Evolutionary conservation across 2,113 vertebrate genomes (phyloP).

Genomic region (Saimiri boliviensis): DNA sequence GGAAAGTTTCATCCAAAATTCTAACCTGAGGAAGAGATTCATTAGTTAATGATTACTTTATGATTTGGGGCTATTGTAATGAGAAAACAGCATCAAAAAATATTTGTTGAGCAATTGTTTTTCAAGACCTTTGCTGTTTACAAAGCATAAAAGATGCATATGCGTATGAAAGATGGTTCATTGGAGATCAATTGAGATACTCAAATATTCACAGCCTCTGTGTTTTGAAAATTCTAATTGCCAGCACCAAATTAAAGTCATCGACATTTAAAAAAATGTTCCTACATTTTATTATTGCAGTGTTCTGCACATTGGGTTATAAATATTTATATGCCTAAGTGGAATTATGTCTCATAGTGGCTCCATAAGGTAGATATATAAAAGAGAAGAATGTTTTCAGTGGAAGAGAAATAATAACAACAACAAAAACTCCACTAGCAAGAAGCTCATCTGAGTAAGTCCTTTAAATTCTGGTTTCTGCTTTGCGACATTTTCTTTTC

Average conservation of each 20-base stretch:
- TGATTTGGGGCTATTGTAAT: slow-evolving; percentile 31
- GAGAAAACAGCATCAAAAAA: slow-evolving; percentile 51
- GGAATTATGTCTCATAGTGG: background rate
- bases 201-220: slow-evolving; percentile 57
- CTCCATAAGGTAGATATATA: slow-evolving; percentile 35
- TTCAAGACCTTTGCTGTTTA: slow-evolving; percentile 65
- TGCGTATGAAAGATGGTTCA: slow-evolving; percentile 36
- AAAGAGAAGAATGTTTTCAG: slow-evolving; percentile 44
- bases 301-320: background rate
- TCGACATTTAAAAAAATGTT: slow-evolving; percentile 52
- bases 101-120: slow-evolving; percentile 63
- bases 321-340: slow-evolving; percentile 66
- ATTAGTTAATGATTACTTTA: slow-evolving; percentile 49
- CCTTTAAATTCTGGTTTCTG: background rate
- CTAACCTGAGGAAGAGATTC: slow-evolving; percentile 63
- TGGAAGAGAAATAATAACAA: background rate
- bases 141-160: slow-evolving; percentile 44
- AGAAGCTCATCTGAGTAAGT: background rate
- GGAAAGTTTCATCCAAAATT: slow-evolving; percentile 60
- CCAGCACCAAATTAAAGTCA: slow-evolving; percentile 52
- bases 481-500: background rate
- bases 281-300: slow-evolving; percentile 44
- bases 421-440: background rate
- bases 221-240: slow-evolving; percentile 75
- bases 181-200: slow-evolving; percentile 62